phyloP scores from a whole-genome alignment of 2,113 vertebrate species.

The Budorcas taxicolor region DNA sequence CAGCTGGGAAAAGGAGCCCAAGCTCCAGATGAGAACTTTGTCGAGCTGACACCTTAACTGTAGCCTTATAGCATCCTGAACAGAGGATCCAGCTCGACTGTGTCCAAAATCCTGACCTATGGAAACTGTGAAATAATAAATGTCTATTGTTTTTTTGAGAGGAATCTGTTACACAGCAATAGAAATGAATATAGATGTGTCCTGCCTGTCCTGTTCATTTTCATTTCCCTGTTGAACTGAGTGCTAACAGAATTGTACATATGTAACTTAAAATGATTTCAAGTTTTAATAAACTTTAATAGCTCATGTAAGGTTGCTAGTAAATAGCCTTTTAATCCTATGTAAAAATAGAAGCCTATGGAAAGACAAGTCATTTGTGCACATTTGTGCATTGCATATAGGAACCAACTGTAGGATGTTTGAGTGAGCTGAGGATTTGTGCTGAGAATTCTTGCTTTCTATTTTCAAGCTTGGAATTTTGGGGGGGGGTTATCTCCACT shows the following conservation, averaged over 20 bases:
- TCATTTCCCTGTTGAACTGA: not conserved
- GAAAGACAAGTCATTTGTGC: not conserved
- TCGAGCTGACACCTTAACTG: not conserved
- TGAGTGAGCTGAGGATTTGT: not conserved
- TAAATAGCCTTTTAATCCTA: not conserved
- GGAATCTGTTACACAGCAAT: not conserved
- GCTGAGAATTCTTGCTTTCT: not conserved
- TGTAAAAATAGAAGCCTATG: not conserved
- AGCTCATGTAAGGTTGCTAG: not conserved
- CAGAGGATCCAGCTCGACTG: not conserved
- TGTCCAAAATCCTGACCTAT: not conserved
- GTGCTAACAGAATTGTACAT: not conserved
- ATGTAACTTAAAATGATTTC: not conserved
- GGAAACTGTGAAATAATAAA: not conserved
- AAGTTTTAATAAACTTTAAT: not conserved
- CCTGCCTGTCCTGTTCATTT: not conserved
- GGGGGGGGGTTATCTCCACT: not conserved
- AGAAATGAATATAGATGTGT: not conserved
- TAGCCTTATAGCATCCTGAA: not conserved
- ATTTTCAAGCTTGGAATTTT: not conserved
- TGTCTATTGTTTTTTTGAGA: not conserved
- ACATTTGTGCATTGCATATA: not conserved
- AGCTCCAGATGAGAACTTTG: not conserved
- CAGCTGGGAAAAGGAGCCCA: not conserved
- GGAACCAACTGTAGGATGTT: not conserved